These are phyloP conservation scores for Dioctria linearis DNA, from an alignment of 2,888 invertebrate genomes.

Conservation along the genomic window DNA sequence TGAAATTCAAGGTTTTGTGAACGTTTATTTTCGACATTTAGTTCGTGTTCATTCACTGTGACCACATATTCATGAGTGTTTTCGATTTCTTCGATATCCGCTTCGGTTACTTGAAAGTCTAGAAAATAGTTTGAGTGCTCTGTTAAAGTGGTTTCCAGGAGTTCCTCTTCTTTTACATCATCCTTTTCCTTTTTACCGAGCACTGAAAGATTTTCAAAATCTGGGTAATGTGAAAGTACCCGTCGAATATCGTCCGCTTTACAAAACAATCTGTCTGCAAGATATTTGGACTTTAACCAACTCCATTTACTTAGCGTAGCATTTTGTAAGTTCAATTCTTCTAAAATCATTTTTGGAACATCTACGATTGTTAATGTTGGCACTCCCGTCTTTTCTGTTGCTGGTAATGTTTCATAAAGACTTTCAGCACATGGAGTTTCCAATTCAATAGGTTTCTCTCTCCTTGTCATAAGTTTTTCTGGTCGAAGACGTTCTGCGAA, in stretches of 20 bases:
- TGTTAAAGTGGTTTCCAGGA: background rate
- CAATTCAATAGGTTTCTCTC: background rate
- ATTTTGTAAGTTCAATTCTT: constrained; percentile 38
- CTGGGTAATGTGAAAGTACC: constrained; percentile 39
- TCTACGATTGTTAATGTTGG: constrained; percentile 41
- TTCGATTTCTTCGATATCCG: background rate
- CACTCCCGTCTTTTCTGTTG: constrained; percentile 18
- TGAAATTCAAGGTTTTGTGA: background rate
- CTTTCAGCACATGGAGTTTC: constrained; percentile 5
- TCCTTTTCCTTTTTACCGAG: background rate
- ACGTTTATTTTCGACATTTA: background rate
- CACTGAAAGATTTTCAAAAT: background rate
- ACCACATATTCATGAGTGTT: background rate
- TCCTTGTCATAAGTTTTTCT: constrained; percentile 24
- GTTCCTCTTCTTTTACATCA: background rate
- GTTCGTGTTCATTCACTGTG: background rate
- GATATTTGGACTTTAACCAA: constrained; percentile 54
- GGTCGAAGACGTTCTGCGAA: constrained; percentile 46
- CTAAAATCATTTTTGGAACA: constrained; percentile 23
- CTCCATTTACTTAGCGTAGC: constrained; percentile 5
- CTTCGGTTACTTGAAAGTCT: background rate
- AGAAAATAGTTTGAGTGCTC: background rate
- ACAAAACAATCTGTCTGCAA: constrained; percentile 21
- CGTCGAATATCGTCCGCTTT: constrained; percentile 27
- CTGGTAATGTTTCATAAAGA: constrained; percentile 45